Evolutionary conservation across 2,113 vertebrate genomes (phyloP).

Genomic region (Amphilophus citrinellus): DNA sequence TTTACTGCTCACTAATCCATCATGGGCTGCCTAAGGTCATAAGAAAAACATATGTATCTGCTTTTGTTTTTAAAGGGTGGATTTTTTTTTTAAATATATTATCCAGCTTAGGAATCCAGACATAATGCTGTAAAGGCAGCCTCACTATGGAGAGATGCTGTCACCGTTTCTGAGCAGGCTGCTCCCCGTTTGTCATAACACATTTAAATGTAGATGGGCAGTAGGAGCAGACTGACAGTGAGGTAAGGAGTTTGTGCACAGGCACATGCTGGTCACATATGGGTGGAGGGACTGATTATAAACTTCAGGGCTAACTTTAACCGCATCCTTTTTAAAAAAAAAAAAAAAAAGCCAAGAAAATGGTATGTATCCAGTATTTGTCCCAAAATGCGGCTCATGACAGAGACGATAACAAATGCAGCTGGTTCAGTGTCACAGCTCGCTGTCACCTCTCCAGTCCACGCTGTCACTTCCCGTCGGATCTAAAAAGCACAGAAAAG

Average conservation of each 20-base stretch:
- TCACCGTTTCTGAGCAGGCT: slow-evolving; percentile 23
- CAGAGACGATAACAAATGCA: neutral
- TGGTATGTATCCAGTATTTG: neutral
- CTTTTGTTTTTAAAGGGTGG: slow-evolving; percentile 19
- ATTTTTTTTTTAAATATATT: neutral
- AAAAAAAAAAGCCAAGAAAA: neutral
- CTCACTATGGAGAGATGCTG: neutral
- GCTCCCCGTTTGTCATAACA: slow-evolving; percentile 29
- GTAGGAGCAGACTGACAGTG: neutral
- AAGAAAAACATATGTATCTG: slow-evolving; percentile 12
- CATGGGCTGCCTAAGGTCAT: slow-evolving; percentile 44
- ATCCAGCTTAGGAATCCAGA: neutral
- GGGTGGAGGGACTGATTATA: neutral
- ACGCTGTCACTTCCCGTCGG: slow-evolving; percentile 42
- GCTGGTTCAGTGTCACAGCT: slow-evolving; percentile 31
- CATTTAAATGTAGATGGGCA: slow-evolving; percentile 23
- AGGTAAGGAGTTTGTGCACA: neutral
- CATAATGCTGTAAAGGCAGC: neutral
- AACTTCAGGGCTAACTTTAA: neutral
- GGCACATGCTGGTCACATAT: neutral
- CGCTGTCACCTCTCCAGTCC: slow-evolving; percentile 29
- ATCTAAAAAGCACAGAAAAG: slow-evolving; percentile 34
- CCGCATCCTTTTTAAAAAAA: neutral
- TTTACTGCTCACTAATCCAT: slow-evolving; percentile 58
- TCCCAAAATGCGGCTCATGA: neutral